Conservation (phyloP, 2,113 vertebrate genomes). For the Saccopteryx leptura region DNA sequence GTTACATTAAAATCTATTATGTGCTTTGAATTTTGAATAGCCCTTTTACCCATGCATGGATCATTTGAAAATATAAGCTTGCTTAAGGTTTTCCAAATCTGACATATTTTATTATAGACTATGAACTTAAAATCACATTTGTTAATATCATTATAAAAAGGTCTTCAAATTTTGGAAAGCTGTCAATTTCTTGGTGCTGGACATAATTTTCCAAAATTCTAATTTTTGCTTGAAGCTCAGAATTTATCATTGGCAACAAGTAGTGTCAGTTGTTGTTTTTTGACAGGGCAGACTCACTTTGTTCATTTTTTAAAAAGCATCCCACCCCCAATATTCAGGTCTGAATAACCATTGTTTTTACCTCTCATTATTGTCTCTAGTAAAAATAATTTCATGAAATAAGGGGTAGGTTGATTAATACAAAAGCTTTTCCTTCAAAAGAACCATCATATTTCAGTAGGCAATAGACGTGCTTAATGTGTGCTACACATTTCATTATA, state of each 20-base stretch:
- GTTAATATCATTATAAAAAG: not conserved
- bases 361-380: not conserved
- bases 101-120: not conserved
- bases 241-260: slow-evolving; percentile 47
- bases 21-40: slow-evolving; percentile 21
- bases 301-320: not conserved
- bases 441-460: not conserved
- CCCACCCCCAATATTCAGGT: not conserved
- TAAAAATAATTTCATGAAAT: slow-evolving; percentile 18
- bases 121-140: not conserved
- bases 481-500: not conserved
- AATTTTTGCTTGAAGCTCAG: slow-evolving; percentile 8
- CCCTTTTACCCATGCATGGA: not conserved
- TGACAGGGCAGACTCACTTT: slow-evolving; percentile 22
- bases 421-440: not conserved
- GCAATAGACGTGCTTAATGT: not conserved
- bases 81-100: slow-evolving; percentile 21
- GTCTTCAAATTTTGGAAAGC: not conserved
- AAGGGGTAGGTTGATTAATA: not conserved
- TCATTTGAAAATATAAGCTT: slow-evolving; percentile 49
- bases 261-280: not conserved
- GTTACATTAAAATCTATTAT: slow-evolving; percentile 28
- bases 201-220: slow-evolving; percentile 48
- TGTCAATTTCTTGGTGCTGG: slow-evolving; percentile 38
- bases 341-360: slow-evolving; percentile 10